Conservation (phyloP, 1,140 invertebrate genomes). For the Ylistrum balloti region DNA sequence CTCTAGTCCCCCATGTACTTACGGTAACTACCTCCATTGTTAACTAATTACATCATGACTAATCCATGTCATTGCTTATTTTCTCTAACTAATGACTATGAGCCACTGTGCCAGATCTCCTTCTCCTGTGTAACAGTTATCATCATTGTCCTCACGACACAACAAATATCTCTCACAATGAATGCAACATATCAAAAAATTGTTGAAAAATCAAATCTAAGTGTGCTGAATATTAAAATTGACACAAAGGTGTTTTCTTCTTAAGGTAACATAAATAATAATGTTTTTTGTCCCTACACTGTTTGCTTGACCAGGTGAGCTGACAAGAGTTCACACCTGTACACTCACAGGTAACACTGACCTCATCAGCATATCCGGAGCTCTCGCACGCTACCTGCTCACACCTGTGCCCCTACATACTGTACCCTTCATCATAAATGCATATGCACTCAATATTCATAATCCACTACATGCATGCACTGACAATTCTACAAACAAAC, state of each 20-base stretch:
- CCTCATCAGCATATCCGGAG: conserved; percentile 2
- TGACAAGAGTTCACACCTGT: not conserved
- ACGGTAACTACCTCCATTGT: not conserved
- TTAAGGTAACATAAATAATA: not conserved
- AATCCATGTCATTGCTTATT: not conserved
- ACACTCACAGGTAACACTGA: not conserved
- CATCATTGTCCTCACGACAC: no score
- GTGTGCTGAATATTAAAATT: not conserved
- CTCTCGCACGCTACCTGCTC: conserved; percentile 6
- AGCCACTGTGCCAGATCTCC: not conserved
- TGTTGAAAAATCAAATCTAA: not conserved
- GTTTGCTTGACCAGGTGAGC: conserved; percentile 9
- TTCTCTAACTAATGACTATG: not conserved
- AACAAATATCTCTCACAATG: no score
- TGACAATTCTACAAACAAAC: not conserved
- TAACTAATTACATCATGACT: conserved; percentile 19
- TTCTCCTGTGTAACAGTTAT: not conserved
- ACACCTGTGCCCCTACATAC: not conserved
- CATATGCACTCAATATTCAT: conserved; percentile 1
- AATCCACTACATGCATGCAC: not conserved
- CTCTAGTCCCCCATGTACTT: not conserved
- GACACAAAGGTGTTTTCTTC: not conserved
- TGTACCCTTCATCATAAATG: not conserved
- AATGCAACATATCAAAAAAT: not conserved
- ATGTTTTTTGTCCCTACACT: not conserved